phyloP scores from a whole-genome alignment of 2,888 invertebrate species.

The Morinoia aosen region DNA sequence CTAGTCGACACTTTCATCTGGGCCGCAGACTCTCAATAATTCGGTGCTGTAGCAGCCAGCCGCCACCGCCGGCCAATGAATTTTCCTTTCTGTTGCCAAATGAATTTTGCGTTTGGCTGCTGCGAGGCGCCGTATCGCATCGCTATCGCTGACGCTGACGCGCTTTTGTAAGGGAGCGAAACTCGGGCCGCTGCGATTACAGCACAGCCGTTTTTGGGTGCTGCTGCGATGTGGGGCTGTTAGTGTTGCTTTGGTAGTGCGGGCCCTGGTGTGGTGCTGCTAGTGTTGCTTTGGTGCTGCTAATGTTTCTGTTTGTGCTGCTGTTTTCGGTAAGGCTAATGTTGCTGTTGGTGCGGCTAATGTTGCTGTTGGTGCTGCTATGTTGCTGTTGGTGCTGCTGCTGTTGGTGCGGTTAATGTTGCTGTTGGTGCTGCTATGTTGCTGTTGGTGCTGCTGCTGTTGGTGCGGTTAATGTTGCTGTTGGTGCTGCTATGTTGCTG shows the following conservation, averaged over 20 bases:
- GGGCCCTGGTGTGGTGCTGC: not conserved
- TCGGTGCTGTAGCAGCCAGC: not conserved
- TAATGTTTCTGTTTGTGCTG: too few relatives aligned
- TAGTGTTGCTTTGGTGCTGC: not conserved
- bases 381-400: not conserved
- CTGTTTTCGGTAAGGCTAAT: not conserved
- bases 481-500: too few relatives aligned
- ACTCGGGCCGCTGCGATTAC: not conserved
- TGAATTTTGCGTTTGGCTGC: constrained; percentile 12
- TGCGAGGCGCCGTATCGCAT: not conserved
- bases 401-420: too few relatives aligned
- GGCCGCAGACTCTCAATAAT: not conserved
- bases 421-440: too few relatives aligned
- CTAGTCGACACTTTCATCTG: not conserved
- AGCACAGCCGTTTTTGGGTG: not conserved
- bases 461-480: too few relatives aligned
- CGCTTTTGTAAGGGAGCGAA: not conserved
- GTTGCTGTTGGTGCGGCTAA: not conserved
- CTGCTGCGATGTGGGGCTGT: not conserved
- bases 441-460: not conserved
- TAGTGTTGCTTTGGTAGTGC: not conserved
- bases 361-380: not conserved
- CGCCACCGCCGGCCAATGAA: not conserved
- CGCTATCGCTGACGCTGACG: not conserved
- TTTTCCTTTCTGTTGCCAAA: constrained; percentile 3